phyloP scores from a whole-genome alignment of 2,797 vertebrate species.

The Hapalemur alaotrensis region DNA sequence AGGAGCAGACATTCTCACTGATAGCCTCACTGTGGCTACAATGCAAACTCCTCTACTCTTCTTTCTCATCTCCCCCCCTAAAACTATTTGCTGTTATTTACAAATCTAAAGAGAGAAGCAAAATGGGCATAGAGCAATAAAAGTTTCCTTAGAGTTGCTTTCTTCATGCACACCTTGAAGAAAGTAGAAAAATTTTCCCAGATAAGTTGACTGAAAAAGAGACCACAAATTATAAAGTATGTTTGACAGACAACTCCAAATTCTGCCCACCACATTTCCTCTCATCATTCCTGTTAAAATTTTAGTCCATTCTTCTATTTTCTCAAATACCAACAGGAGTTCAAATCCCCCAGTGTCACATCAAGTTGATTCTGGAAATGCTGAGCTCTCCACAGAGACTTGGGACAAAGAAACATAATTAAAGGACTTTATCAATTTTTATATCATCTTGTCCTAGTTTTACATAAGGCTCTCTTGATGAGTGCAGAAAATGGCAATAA shows the following conservation, averaged over 20 bases:
- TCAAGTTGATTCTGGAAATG: constrained; percentile 31
- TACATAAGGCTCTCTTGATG: constrained; percentile 50
- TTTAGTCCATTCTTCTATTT: neutral
- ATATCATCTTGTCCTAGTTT: constrained; percentile 28
- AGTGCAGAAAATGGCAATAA: constrained; percentile 61
- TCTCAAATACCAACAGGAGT: neutral
- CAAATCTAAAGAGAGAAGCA: neutral
- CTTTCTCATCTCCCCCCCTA: neutral
- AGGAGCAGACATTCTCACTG: neutral
- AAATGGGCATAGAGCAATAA: neutral
- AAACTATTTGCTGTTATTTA: neutral
- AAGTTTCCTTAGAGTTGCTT: neutral
- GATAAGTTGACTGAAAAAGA: neutral
- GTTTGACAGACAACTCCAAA: neutral
- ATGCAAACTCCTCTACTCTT: neutral
- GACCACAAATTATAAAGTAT: neutral
- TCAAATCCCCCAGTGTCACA: neutral
- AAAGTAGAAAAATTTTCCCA: neutral
- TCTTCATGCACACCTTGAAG: neutral
- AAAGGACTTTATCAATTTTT: constrained; percentile 48
- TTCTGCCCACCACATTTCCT: neutral
- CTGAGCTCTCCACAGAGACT: neutral
- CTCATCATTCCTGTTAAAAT: neutral
- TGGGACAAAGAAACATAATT: constrained; percentile 14
- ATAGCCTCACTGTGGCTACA: neutral